These are phyloP conservation scores for Arenaria interpres DNA, from an alignment of 2,113 vertebrate genomes.

Conservation along the genomic window DNA sequence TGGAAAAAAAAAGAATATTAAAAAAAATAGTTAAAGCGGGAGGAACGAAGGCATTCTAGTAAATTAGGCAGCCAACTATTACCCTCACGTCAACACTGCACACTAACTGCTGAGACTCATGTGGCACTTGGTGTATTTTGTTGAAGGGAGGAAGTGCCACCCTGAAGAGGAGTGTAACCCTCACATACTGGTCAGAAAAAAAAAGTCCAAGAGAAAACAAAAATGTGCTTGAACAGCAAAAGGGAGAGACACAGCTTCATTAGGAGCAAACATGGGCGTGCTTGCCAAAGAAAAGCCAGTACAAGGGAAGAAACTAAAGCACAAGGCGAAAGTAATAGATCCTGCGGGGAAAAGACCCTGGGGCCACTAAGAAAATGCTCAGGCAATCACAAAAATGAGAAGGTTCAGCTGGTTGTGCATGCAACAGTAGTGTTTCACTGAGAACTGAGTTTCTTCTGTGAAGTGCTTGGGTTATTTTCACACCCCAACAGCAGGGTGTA, in stretches of 20 bases:
- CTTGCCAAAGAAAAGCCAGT: slow-evolving; percentile 30
- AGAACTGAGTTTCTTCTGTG: background rate
- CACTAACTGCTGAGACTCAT: background rate
- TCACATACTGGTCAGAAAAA: background rate
- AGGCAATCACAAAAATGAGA: background rate
- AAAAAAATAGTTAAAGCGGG: background rate
- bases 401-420: slow-evolving; percentile 14
- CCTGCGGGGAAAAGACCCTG: background rate
- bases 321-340: slow-evolving; percentile 3
- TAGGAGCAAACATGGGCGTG: background rate
- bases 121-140: background rate
- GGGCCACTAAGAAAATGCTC: slow-evolving; percentile 6
- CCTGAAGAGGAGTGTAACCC: background rate
- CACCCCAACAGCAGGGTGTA: background rate
- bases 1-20: accelerated
- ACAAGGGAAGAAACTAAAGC: background rate
- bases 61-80: background rate
- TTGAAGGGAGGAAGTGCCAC: background rate
- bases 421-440: background rate
- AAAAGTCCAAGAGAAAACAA: background rate
- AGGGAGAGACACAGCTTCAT: background rate
- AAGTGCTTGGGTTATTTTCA: background rate
- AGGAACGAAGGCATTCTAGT: background rate
- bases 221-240: slow-evolving; percentile 27
- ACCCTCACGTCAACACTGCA: background rate